Conservation (phyloP, 2,797 vertebrate genomes). For the Pipistrellus pygmaeus region DNA sequence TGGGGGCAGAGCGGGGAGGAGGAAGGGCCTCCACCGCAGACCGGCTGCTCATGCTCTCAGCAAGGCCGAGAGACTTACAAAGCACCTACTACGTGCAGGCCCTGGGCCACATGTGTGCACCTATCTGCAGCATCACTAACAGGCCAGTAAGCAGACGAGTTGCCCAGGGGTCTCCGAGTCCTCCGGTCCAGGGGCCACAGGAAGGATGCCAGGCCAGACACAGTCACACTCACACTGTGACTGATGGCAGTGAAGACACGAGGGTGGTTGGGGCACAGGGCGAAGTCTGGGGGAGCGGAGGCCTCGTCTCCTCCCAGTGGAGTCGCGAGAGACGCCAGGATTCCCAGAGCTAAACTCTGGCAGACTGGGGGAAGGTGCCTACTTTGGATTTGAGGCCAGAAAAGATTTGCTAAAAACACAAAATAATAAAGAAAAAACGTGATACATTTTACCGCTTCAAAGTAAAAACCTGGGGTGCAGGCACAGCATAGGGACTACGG, state of each 20-base stretch:
- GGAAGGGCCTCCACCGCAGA: rapidly evolving
- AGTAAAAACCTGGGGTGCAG: neutral
- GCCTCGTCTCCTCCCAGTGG: neutral
- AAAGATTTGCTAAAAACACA: neutral
- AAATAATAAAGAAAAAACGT: neutral
- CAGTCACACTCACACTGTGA: too few relatives aligned
- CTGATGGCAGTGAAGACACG: rapidly evolving
- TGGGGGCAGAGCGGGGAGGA: too few relatives aligned
- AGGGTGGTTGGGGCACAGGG: rapidly evolving
- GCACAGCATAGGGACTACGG: rapidly evolving
- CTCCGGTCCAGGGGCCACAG: neutral
- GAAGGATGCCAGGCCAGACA: neutral
- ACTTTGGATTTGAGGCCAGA: neutral
- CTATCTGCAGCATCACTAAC: neutral
- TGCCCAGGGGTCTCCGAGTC: rapidly evolving
- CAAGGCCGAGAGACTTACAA: too few relatives aligned
- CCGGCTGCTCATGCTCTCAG: rapidly evolving
- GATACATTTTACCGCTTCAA: neutral
- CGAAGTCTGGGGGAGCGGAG: rapidly evolving
- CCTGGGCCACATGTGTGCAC: neutral
- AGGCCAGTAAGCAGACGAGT: neutral
- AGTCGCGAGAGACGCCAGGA: rapidly evolving
- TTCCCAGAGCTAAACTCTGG: neutral
- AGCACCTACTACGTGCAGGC: neutral
- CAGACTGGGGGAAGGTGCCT: neutral